Conservation (phyloP, 1,140 invertebrate genomes). For the Trigoniulus corallinus region DNA sequence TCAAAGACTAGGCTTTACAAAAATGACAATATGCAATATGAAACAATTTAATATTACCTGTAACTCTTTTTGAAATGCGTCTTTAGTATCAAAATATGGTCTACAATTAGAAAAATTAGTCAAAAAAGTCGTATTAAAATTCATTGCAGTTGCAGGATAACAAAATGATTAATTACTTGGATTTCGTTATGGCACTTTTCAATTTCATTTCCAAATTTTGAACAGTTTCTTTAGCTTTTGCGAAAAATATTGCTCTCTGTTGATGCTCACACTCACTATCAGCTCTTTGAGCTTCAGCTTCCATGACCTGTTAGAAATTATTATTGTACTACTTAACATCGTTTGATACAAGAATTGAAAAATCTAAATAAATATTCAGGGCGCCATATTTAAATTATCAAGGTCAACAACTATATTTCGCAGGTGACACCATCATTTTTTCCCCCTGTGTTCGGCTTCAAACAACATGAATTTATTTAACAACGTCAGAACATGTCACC, state of each 20-base stretch:
- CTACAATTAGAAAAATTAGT: constrained; percentile 12
- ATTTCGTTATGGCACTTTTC: constrained; percentile 57
- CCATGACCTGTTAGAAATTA: constrained; percentile 55
- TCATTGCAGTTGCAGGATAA: not conserved
- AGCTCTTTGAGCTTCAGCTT: constrained; percentile 74
- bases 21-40: not conserved
- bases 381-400: too few species aligned
- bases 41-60: constrained; percentile 16
- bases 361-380: too few species aligned
- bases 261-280: constrained; percentile 73
- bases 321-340: too few species aligned
- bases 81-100: constrained; percentile 35
- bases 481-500: too few species aligned
- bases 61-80: constrained; percentile 27
- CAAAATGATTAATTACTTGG: constrained; percentile 21
- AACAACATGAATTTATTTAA: too few species aligned
- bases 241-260: constrained; percentile 51
- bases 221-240: constrained; percentile 55
- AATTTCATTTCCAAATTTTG: constrained; percentile 57
- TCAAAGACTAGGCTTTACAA: not conserved
- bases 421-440: too few species aligned
- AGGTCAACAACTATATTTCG: too few species aligned
- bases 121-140: not conserved
- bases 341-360: too few species aligned
- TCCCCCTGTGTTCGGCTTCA: too few species aligned